Evolutionary conservation across 2,888 invertebrate genomes (phyloP), one percentile per base, ranked within the genome.

Genomic region (Cyaniris semiargus): DNA sequence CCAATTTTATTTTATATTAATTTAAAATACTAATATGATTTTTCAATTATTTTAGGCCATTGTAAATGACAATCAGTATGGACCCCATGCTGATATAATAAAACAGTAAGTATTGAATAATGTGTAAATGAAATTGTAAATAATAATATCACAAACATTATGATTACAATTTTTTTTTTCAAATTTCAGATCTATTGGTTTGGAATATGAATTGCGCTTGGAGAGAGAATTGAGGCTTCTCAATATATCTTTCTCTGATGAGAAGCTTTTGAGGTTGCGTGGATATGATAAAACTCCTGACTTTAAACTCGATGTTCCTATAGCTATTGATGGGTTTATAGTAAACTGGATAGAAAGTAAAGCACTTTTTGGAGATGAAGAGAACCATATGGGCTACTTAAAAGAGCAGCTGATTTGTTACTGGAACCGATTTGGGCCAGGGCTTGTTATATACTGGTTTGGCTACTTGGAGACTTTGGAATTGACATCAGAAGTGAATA

Each of bases 311-410:
- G 97, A 98, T 87, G 95, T 98, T 31, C 98, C 98, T 0, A 96
- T 98, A 80, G 96, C 97, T 48, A 95, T 98, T 34, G 96, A 97
- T 88, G 97, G 97, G 1, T 96, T 96, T 84, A 96, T 98, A 38
- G 95, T 99, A 0, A 97, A 98, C 88, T 99, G 99, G 99, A 97
- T 99, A 79, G 99, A 99, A 90, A 98, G 98, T 83, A 99, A 99
- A 92, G 99, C 98, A 0, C 95, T 97, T n/a, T 99, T 99, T 94
- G 98, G 97, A 3, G 97, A 98, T 90, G 95, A 95, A 81, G 96
- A 96, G 83, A 96, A 96, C 77, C 98, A 99, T 89, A 95, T 95
- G 71, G 96, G 95, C 15, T 98, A 98, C 88, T 94, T 97, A 76
- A 96, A 96, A 83, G 97, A 97, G 82, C 98, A 99, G 87, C 96